Evolutionary conservation across 2,888 invertebrate species (phyloP), one percentile per base, ranked within the genome.

Genomic region (Bombylius major): DNA sequence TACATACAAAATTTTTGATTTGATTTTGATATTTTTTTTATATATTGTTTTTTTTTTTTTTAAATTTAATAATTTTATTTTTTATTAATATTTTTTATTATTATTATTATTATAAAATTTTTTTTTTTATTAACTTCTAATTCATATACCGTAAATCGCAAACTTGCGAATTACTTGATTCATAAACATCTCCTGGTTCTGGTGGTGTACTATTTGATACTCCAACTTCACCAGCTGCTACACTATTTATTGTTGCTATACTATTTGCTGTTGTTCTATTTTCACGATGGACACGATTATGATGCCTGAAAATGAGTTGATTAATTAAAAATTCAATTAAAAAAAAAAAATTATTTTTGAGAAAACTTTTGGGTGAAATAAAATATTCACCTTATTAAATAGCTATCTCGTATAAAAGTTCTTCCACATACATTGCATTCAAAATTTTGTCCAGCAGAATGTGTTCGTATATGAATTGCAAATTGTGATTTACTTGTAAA

Each of bases 401-500:
- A 87, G 70, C 86, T 85, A 75, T 87, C 86, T 64, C 86, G 79
- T 59, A 84, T 83, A 69, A 88, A 88, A 52, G 82, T 83, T 58
- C 84, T 81, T 4, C 85, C 83, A 68, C 88, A 87, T 42, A 85
- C 80, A 66, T 81, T 81, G 71, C 87, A 87, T 72, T 85, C 83
- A 74, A 82, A 86, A 68, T 82, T 82, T 58, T 82, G 82, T 58
- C 80, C 81, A 59, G 82, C 79, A 14, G 82, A 78, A 75, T 87
- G 87, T 60, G 83, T 82, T 75, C 85, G 82, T 71, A 87, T 83
- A 75, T 88, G 87, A 60, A 84, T 78, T 60, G 85, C 82, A 73
- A 86, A 87, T 75, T 85, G 84, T 58, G 81, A 80, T 76, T 86
- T 86, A 66, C 83, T 84, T 54, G 82, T 84, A 73, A 86, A 86